Percentiles rank a stretch among this genome's conserved stretches.
phyloP scores from a whole-genome alignment of 2,888 invertebrate species.

The Himalopsyche kuldschensis region DNA sequence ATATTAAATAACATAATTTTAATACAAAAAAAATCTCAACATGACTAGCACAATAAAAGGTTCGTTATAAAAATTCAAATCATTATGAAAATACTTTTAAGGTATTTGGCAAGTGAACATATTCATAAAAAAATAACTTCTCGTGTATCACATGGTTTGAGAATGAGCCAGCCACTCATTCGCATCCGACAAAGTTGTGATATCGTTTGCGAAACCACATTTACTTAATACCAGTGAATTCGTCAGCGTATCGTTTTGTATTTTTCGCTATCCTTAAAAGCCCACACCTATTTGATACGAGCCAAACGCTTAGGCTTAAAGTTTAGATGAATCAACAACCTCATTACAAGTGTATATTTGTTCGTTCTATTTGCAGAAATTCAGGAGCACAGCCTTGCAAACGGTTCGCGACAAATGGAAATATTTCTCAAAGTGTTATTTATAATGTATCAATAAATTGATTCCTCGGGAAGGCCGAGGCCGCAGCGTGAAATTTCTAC shows the following conservation, averaged over 20 bases:
- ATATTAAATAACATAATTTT: too few species aligned
- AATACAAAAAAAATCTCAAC: too few species aligned
- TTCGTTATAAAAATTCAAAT: too few species aligned
- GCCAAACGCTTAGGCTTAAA: not conserved
- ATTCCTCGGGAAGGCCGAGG: not conserved
- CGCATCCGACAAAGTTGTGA: not conserved
- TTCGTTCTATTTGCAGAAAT: not conserved
- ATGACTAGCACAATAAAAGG: too few species aligned
- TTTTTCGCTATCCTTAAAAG: not conserved
- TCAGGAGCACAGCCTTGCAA: not conserved
- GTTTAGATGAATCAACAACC: not conserved
- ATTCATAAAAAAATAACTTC: too few species aligned
- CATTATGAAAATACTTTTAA: too few species aligned
- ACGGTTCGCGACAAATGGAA: not conserved
- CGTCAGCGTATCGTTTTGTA: too few species aligned
- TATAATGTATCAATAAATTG: not conserved
- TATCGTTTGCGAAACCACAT: not conserved
- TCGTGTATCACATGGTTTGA: too few species aligned
- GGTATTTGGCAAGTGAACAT: too few species aligned
- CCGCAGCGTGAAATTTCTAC: not conserved
- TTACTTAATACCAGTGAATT: too few species aligned
- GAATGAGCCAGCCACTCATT: too few species aligned
- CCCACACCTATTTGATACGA: not conserved
- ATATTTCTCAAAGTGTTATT: not conserved
- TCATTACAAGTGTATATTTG: not conserved